These are phyloP conservation scores for Neoarius graeffei DNA, from an alignment of 2,113 vertebrate genomes.

Conservation along the genomic window DNA sequence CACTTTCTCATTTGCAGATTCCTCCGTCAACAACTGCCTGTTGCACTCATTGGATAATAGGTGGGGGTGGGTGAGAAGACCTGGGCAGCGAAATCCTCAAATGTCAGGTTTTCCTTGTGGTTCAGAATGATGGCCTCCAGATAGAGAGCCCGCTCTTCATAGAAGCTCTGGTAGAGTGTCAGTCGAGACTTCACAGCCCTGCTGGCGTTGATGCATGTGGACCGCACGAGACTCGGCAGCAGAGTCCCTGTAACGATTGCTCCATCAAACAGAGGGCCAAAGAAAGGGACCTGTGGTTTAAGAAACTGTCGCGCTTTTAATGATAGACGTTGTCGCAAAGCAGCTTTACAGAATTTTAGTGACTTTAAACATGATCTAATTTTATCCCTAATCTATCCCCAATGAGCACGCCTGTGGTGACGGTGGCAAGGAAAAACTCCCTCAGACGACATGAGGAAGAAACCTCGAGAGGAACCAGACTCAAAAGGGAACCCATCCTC, in stretches of 20 bases:
- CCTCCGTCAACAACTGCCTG: constrained; percentile 67
- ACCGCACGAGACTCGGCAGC: constrained; percentile 91
- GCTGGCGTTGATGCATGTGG: constrained; percentile 98
- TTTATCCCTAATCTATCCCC: no score
- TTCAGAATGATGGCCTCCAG: constrained; percentile 97
- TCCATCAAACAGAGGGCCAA: constrained; percentile 92
- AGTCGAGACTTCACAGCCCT: constrained; percentile 95
- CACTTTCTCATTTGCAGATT: no score
- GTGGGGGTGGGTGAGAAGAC: constrained; percentile 93
- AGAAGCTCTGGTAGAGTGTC: constrained; percentile 98
- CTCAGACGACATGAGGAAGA: no score
- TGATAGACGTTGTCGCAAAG: no score
- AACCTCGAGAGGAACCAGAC: no score
- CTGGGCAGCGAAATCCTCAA: constrained; percentile 96
- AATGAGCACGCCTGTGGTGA: no score
- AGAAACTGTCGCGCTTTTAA: no score
- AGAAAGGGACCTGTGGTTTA: constrained; percentile 91
- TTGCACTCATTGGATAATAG: constrained; percentile 83
- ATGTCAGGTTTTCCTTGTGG: constrained; percentile 95
- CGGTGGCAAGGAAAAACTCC: no score
- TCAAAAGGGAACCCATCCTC: no score
- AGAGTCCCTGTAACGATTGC: constrained; percentile 89
- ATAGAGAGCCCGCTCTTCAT: constrained; percentile 94
- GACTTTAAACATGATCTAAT: no score
- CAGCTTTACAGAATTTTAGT: no score